These are phyloP conservation scores for Astyanax mexicanus DNA, from an alignment of 2,797 vertebrate species.

Conservation along the genomic window DNA sequence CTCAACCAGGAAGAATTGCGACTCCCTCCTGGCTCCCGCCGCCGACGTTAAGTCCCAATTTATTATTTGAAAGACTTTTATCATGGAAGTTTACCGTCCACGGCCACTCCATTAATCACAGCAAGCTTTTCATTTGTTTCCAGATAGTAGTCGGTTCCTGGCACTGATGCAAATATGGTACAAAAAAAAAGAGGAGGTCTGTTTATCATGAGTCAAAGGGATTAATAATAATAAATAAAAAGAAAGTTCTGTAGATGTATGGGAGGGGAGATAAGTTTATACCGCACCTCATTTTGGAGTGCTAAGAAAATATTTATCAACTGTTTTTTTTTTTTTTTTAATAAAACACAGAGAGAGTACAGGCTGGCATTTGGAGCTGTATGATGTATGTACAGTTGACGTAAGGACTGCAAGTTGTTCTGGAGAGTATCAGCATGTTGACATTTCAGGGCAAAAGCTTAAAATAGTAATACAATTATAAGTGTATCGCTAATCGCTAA, in stretches of 20 bases:
- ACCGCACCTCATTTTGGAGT: slow-evolving; percentile 31
- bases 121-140: slow-evolving; percentile 80
- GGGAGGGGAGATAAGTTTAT: slow-evolving; percentile 51
- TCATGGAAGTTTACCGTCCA: slow-evolving; percentile 80
- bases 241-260: slow-evolving; percentile 61
- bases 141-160: slow-evolving; percentile 79
- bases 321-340: slow-evolving; percentile 33
- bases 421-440: slow-evolving; percentile 3
- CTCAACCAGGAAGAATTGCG: slow-evolving; percentile 51
- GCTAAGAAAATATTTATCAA: slow-evolving; percentile 50
- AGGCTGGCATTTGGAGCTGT: slow-evolving; percentile 27
- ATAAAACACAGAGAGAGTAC: slow-evolving; percentile 38
- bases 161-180: slow-evolving; percentile 83
- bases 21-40: slow-evolving; percentile 45
- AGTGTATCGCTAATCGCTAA: too few species aligned
- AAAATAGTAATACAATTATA: too few species aligned
- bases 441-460: not conserved
- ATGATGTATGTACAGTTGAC: not conserved
- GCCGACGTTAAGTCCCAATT: slow-evolving; percentile 80
- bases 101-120: slow-evolving; percentile 84
- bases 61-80: slow-evolving; percentile 85
- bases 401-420: not conserved
- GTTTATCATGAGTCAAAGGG: slow-evolving; percentile 73
- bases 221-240: slow-evolving; percentile 54
- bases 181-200: slow-evolving; percentile 69